Percentiles rank a stretch among this genome's conserved stretches.
Conservation (phyloP, 2,888 invertebrate genomes). For the Prenolepis imparis region DNA sequence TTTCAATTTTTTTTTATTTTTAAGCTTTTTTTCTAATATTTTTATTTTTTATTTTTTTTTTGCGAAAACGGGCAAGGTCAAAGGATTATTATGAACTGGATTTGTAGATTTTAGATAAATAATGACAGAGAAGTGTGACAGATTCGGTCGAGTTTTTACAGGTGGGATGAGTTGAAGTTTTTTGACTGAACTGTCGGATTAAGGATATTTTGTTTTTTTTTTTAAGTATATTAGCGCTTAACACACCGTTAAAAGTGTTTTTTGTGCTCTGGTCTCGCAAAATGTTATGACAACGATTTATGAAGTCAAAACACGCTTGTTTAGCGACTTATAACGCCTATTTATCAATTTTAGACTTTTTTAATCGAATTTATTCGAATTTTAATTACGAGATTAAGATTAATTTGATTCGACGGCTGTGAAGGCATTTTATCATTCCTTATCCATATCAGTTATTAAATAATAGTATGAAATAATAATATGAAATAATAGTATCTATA, state of each 20-base stretch:
- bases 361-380: neutral
- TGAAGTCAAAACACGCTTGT: constrained; percentile 2
- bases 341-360: neutral
- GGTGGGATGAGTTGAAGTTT: neutral
- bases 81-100: neutral
- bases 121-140: neutral
- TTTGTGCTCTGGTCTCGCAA: constrained; percentile 21
- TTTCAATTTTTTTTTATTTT: neutral
- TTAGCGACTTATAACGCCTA: neutral
- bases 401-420: neutral
- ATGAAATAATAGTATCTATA: neutral
- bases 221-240: constrained; percentile 21
- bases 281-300: constrained; percentile 68
- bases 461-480: neutral
- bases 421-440: neutral
- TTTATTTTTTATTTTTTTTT: neutral
- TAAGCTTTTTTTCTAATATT: too few relatives aligned
- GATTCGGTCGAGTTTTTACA: neutral
- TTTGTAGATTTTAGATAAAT: neutral
- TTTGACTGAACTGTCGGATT: neutral
- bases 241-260: constrained; percentile 41
- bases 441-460: neutral
- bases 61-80: neutral
- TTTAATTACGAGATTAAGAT: neutral
- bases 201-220: neutral